These are phyloP conservation scores for Gari tellinella DNA, from an alignment of 2,888 invertebrate species.

Conservation along the genomic window DNA sequence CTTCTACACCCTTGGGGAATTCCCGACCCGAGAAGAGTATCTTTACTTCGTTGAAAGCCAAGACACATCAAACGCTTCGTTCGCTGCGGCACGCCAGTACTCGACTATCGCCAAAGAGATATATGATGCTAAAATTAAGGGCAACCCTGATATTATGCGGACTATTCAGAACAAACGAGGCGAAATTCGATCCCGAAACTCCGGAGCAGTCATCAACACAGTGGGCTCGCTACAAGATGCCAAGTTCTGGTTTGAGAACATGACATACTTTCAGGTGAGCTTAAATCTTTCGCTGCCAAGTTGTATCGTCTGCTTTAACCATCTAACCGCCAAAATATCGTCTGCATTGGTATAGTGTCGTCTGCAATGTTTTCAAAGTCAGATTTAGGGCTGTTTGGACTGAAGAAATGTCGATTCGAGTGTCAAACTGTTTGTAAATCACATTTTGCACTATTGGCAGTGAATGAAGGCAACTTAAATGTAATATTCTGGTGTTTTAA, in stretches of 20 bases:
- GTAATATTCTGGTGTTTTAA: too few relatives aligned
- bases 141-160: conserved; percentile 55
- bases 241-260: conserved; percentile 75
- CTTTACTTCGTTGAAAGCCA: conserved; percentile 74
- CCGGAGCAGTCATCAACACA: conserved; percentile 56
- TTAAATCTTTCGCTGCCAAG: too few relatives aligned
- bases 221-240: conserved; percentile 65
- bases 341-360: too few relatives aligned
- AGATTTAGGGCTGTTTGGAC: too few relatives aligned
- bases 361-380: too few relatives aligned
- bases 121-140: conserved; percentile 63
- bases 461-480: too few relatives aligned
- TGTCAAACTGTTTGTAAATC: too few relatives aligned
- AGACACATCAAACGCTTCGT: conserved; percentile 75
- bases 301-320: too few relatives aligned
- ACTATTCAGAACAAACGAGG: conserved; percentile 58
- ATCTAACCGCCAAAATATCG: too few relatives aligned
- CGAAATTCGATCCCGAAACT: conserved; percentile 68
- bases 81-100: conserved; percentile 73
- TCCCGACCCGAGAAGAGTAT: conserved; percentile 71
- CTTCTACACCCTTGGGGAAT: conserved; percentile 74
- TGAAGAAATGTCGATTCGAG: too few relatives aligned
- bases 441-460: too few relatives aligned
- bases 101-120: conserved; percentile 70
- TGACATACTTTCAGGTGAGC: conserved; percentile 71